Evolutionary conservation across 2,888 invertebrate species (phyloP).

Genomic region (Tetramorium bicarinatum): DNA sequence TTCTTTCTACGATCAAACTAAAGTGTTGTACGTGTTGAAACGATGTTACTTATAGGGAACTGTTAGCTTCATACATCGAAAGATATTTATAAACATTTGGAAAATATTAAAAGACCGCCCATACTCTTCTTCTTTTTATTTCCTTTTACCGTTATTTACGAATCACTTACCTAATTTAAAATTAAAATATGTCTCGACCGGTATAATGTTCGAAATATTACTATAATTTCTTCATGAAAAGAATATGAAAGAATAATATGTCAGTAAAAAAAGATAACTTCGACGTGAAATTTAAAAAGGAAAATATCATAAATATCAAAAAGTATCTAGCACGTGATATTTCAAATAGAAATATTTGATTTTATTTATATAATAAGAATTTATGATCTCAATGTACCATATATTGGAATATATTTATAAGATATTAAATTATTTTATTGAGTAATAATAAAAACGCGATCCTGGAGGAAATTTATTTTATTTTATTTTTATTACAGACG

Average conservation of each 20-base stretch:
- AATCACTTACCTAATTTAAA: not conserved
- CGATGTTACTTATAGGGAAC: not conserved
- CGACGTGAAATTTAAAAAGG: too few species aligned
- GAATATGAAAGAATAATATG: not conserved
- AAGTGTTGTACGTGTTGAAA: not conserved
- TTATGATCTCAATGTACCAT: not conserved
- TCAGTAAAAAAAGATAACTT: not conserved
- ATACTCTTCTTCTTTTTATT: not conserved
- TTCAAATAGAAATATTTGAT: not conserved
- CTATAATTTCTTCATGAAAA: too few species aligned
- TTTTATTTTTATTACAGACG: too few species aligned
- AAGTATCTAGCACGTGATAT: not conserved
- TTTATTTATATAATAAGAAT: not conserved
- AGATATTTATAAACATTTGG: not conserved
- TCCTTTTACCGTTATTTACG: not conserved
- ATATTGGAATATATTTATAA: not conserved
- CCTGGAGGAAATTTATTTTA: not conserved
- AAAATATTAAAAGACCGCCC: not conserved
- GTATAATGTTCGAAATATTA: not conserved
- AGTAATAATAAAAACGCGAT: not conserved
- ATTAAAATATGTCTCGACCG: not conserved
- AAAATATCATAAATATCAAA: too few species aligned
- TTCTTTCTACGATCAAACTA: not conserved
- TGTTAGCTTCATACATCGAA: not conserved
- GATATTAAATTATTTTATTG: not conserved